These are phyloP conservation scores for Barnardius zonarius DNA, from an alignment of 2,113 vertebrate genomes.

Conservation along the genomic window DNA sequence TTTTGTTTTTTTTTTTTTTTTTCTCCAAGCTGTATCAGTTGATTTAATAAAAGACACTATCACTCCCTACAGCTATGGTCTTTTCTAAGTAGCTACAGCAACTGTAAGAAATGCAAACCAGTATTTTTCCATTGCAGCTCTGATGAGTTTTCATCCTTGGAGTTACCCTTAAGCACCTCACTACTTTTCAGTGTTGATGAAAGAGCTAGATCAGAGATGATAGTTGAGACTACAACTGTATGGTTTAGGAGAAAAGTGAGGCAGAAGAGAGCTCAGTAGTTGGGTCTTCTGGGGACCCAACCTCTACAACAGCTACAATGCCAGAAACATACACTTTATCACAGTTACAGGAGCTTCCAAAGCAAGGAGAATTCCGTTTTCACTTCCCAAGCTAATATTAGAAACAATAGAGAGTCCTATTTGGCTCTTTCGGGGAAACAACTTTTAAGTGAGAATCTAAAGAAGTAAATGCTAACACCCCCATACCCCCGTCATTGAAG, in stretches of 20 bases:
- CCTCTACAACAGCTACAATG: not conserved
- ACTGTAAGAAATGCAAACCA: not conserved
- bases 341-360: not conserved
- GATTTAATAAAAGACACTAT: not conserved
- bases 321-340: not conserved
- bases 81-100: not conserved
- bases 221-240: not conserved
- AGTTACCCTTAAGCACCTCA: not conserved
- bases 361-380: not conserved
- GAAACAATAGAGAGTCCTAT: not conserved
- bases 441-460: not conserved
- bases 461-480: not conserved
- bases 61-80: not conserved
- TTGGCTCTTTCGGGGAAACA: not conserved
- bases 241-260: not conserved
- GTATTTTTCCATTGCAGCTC: not conserved
- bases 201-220: not conserved
- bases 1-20: not conserved
- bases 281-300: not conserved
- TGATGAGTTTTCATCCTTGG: not conserved
- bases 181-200: not conserved
- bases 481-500: not conserved
- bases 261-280: not conserved
- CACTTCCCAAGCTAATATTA: not conserved
- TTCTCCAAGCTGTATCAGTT: not conserved